These are phyloP conservation scores for Rhynchonema sp. DNA, from an alignment of 2,888 invertebrate genomes.

Conservation along the genomic window DNA sequence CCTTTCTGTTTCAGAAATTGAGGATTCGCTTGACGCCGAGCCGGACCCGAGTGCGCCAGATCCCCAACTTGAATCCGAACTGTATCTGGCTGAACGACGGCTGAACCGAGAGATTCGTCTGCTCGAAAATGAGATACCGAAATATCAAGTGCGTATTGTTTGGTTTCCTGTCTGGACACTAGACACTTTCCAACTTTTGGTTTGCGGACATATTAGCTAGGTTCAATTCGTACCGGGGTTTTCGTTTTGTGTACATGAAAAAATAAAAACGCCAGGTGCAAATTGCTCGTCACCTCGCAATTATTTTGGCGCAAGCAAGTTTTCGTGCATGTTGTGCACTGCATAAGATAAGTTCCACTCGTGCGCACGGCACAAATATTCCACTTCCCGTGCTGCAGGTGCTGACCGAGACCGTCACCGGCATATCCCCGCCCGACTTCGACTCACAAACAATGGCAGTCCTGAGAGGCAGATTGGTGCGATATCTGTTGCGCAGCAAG, in stretches of 20 bases:
- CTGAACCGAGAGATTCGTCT: conserved; percentile 67
- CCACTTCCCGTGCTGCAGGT: conserved; percentile 45
- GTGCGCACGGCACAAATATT: no score
- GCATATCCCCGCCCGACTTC: conserved; percentile 62
- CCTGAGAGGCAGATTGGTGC: conserved; percentile 65
- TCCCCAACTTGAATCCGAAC: conserved; percentile 19
- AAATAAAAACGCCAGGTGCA: no score
- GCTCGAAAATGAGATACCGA: conserved; percentile 64
- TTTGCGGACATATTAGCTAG: no score
- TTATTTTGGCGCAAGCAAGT: no score
- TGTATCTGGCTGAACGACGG: conserved; percentile 26
- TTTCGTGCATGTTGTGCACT: no score
- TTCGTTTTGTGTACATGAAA: no score
- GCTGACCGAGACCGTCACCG: conserved; percentile 60
- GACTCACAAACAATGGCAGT: conserved; percentile 84
- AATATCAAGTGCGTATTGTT: conserved; percentile 44
- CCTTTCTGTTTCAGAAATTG: conserved; percentile 3
- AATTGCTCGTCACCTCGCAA: no score
- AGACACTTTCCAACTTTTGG: no score
- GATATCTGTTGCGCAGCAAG: conserved; percentile 77
- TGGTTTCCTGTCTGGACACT: no score
- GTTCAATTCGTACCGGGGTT: no score
- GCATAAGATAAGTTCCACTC: no score
- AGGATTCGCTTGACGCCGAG: conserved; percentile 5
- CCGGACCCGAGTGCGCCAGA: neutral